Base-by-base conservation (phyloP, 2,797 vertebrate species). In the Gallinago stenura region DNA sequence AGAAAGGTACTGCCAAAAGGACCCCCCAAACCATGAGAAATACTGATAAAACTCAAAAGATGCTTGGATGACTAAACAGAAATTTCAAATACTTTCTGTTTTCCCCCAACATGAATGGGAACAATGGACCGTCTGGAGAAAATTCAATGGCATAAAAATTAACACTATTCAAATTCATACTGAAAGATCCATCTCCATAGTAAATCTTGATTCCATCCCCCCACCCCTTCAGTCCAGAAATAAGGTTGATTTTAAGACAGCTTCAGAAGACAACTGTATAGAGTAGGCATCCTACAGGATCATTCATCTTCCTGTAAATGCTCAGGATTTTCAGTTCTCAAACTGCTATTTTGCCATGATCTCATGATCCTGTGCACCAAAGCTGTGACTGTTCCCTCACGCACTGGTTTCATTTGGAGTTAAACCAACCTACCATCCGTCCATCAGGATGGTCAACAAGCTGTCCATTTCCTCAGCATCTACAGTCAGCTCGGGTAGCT, bases 61-160 rank as follows among this genome's bases (percentile, higher is more conserved):
- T 35, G 6, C 33, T 76, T 0, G 0, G 22, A 48, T 45, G n/a
- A 50, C 26, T 72, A 66, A 45, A 82, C 20, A 45, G 25, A 68
- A 45, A 37, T 53, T 66, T 75, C 4, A 61, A 25, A 57, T 35
- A 71, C 12, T 93, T 94, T 79, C 8, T 72, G 14, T 68, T 73
- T 70, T 45, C n/a, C 2, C 10, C 3, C 5, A 2, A 22, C 12
- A 31, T 26, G 30, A 80, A 60, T 37, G 15, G 26, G 43, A 85
- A 70, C 17, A 75, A 62, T 6, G 45, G 39, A 61, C 58, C 24
- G 43, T 39, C 5, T 43, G 37, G 30, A 80, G 78, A 93, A 66
- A 88, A 90, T 68, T 61, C 37, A 84, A 5, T 41, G 24, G n/a
- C 33, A 39, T 60, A 72, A 95, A 79, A 86, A 50, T 58, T n/a